A percentile compares a stretch with the other conserved stretches of the same genome.
Evolutionary conservation across 2,888 invertebrate species (phyloP).

Genomic region (Coremacera marginata): DNA sequence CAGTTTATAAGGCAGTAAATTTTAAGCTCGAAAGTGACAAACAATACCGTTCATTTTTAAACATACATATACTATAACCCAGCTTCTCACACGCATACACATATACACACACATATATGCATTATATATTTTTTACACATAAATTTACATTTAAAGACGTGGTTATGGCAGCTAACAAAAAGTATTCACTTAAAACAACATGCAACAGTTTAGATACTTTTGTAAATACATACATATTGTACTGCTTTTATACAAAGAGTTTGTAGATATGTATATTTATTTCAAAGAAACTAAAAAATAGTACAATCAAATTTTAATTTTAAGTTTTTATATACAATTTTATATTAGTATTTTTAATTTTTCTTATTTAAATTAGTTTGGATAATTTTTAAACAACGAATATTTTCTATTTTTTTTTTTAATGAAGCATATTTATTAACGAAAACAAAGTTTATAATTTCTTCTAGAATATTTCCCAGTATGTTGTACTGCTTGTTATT

Average conservation of each 20-base stretch:
- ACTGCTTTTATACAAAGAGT: neutral
- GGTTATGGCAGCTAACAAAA: slow-evolving; percentile 7
- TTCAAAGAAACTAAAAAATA: slow-evolving; percentile 44
- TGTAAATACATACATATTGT: neutral
- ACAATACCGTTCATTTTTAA: slow-evolving; percentile 18
- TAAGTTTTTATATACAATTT: slow-evolving; percentile 10
- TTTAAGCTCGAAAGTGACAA: slow-evolving; percentile 32
- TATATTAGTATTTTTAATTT: slow-evolving; percentile 16
- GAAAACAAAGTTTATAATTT: too few species aligned
- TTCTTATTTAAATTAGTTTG: slow-evolving; percentile 18
- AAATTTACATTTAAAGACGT: neutral
- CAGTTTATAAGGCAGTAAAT: slow-evolving; percentile 33
- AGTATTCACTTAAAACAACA: slow-evolving; percentile 10
- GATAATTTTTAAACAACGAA: neutral
- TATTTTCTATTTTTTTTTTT: too few species aligned
- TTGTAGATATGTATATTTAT: slow-evolving; percentile 10
- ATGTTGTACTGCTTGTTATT: too few species aligned
- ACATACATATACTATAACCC: neutral
- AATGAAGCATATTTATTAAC: too few species aligned
- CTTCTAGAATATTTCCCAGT: too few species aligned
- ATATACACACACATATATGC: neutral
- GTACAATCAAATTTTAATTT: slow-evolving; percentile 34
- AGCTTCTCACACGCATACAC: neutral
- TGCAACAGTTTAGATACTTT: slow-evolving; percentile 4
- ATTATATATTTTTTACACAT: neutral